Base-by-base conservation (phyloP, 2,888 invertebrate species). In the Scelioninae gen. 2 region DNA sequence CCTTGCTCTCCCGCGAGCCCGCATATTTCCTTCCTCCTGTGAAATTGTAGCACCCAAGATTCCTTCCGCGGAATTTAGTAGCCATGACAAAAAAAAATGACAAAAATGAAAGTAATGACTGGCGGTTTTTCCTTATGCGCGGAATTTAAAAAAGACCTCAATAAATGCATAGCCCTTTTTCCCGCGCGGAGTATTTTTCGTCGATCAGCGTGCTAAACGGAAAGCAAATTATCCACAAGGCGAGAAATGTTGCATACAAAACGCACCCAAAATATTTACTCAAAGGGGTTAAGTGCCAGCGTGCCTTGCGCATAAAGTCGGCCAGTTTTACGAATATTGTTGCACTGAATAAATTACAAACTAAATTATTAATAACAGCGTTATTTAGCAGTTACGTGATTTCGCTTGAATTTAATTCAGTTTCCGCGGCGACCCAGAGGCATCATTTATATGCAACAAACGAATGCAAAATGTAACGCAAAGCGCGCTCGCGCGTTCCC, bases 11-110 rank as follows among this genome's bases (percentile, higher is more conserved):
- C 35, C 67, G 74, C 45, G 71, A 74, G 35, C 13, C n/a, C n/a
- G 19, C 61, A 61, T 60, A 72, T 65, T 65, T 52, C 50, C 31
- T 45, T 65, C 45, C 58, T 61, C 46, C 13, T 11, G 45, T 57
- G 22, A 71, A 71, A 71, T 63, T 74, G 67, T 71, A 64, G 37
- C 67, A 53, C 67, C 74, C 57, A 53, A 58, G 58, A 74, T 74
- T 74, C 64, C 46, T 74, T 63, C 61, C 43, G 57, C 41, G 37
- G 58, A 71, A 74, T 74, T 74, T 67, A 70, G 46, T 67, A 55
- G 61, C 60, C 46, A 63, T 50, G 55, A 67, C 67, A 74, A 71
- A 71, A 67, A 65, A 48, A 37, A 48, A 28, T 63, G 57, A n/a
- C n/a, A 74, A 71, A 71, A 67, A 65, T 53, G 45, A 48, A 28